phyloP scores from a whole-genome alignment of 1,140 invertebrate genomes.

The Drosophila obscura region DNA sequence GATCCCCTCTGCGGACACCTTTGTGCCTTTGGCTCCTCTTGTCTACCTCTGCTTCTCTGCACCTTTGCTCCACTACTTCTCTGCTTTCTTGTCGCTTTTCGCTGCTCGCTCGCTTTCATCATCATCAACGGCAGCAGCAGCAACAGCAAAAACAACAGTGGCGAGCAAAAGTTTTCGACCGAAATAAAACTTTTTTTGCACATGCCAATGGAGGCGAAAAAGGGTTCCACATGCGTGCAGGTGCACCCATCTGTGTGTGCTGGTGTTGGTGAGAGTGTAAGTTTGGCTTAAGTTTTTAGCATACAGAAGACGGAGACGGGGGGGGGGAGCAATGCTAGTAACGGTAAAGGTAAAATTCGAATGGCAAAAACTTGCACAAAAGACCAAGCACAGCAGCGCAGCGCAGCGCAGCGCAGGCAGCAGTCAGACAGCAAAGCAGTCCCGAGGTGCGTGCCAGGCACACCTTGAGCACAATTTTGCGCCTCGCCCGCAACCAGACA shows the following conservation, averaged over 20 bases:
- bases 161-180: conserved; percentile 63
- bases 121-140: conserved; percentile 66
- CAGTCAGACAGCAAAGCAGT: conserved; percentile 66
- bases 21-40: too few relatives aligned
- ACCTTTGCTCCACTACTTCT: neutral
- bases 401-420: conserved; percentile 25
- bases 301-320: conserved; percentile 45
- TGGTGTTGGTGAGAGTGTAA: conserved; percentile 27
- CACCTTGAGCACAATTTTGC: conserved; percentile 67
- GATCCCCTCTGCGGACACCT: neutral
- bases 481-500: conserved; percentile 71
- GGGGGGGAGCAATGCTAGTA: conserved; percentile 4
- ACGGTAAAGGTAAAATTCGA: conserved; percentile 22
- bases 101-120: conserved; percentile 67
- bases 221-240: conserved; percentile 79
- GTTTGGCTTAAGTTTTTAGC: conserved; percentile 81
- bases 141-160: conserved; percentile 23
- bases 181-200: conserved; percentile 63
- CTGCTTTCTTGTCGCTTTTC: conserved; percentile 20
- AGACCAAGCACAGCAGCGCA: conserved; percentile 40
- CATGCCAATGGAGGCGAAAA: conserved; percentile 67
- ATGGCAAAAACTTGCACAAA: conserved; percentile 70
- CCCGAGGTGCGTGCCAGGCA: conserved; percentile 69
- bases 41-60: conserved; percentile 1
- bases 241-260: conserved; percentile 53